These are phyloP conservation scores for Neotoxoptera formosana DNA, from an alignment of 1,140 invertebrate species.

Conservation along the genomic window DNA sequence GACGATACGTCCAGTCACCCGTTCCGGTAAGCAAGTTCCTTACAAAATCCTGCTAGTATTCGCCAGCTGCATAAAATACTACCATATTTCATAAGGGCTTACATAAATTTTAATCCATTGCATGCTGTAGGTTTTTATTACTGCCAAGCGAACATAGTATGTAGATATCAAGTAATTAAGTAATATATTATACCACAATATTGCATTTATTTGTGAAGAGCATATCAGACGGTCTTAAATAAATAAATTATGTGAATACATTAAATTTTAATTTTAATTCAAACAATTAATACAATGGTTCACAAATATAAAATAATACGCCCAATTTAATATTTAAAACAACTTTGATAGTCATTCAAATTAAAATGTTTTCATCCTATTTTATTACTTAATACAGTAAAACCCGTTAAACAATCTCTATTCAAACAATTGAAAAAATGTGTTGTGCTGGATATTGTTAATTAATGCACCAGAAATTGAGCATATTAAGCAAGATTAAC, in stretches of 20 bases:
- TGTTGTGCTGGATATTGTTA: neutral
- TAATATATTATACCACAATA: slow-evolving; percentile 14
- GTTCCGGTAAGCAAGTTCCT: slow-evolving; percentile 58
- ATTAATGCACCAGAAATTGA: neutral
- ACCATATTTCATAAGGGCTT: slow-evolving; percentile 57
- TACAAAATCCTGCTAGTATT: slow-evolving; percentile 55
- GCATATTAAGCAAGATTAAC: neutral
- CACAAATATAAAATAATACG: neutral
- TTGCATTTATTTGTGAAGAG: neutral
- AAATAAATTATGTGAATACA: neutral
- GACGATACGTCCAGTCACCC: slow-evolving; percentile 57
- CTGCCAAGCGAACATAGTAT: slow-evolving; percentile 28
- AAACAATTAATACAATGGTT: neutral
- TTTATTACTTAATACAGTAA: neutral
- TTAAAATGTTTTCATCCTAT: no score
- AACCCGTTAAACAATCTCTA: no score
- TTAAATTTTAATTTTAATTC: neutral
- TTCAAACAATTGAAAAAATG: neutral
- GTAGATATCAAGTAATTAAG: slow-evolving; percentile 28
- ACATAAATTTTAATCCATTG: slow-evolving; percentile 52
- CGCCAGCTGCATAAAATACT: slow-evolving; percentile 56
- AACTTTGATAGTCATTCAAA: neutral
- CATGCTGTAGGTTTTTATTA: slow-evolving; percentile 48
- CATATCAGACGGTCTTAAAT: neutral
- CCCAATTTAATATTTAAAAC: neutral